phyloP scores from a whole-genome alignment of 2,888 invertebrate genomes.

The Synanthedon formicaeformis region DNA sequence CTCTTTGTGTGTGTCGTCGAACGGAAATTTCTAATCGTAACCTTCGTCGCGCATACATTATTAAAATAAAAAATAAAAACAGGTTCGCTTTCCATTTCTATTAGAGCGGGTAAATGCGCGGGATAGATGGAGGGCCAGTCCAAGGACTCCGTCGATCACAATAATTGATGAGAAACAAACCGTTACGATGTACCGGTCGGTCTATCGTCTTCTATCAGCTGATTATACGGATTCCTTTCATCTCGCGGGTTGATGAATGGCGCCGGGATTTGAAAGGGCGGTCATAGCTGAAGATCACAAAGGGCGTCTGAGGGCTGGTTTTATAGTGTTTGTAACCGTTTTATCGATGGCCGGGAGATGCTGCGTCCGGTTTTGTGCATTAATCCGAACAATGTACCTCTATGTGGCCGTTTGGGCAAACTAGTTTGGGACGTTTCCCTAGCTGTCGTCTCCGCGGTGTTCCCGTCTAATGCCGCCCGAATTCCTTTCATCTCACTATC shows the following conservation, averaged over 20 bases:
- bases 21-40: conserved; percentile 23
- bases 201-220: conserved; percentile 41
- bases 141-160: conserved; percentile 30
- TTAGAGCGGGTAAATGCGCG: conserved; percentile 34
- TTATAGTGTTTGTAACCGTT: conserved; percentile 55
- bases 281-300: conserved; percentile 47
- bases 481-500: conserved; percentile 50
- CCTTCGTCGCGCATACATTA: conserved; percentile 19
- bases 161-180: conserved; percentile 55
- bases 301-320: conserved; percentile 50
- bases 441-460: conserved; percentile 19
- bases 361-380: conserved; percentile 67
- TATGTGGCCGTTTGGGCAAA: conserved; percentile 54
- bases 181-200: conserved; percentile 27
- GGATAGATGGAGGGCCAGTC: conserved; percentile 14
- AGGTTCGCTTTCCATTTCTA: conserved; percentile 63
- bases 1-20: conserved; percentile 22
- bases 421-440: conserved; percentile 59
- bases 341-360: conserved; percentile 42
- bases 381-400: conserved; percentile 57
- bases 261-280: conserved; percentile 39
- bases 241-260: conserved; percentile 50
- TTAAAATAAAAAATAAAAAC: conserved; percentile 44
- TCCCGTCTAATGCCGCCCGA: conserved; percentile 29
- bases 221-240: conserved; percentile 53